Evolutionary conservation across 2,113 vertebrate species (phyloP).

Genomic region (Eleginops maclovinus): DNA sequence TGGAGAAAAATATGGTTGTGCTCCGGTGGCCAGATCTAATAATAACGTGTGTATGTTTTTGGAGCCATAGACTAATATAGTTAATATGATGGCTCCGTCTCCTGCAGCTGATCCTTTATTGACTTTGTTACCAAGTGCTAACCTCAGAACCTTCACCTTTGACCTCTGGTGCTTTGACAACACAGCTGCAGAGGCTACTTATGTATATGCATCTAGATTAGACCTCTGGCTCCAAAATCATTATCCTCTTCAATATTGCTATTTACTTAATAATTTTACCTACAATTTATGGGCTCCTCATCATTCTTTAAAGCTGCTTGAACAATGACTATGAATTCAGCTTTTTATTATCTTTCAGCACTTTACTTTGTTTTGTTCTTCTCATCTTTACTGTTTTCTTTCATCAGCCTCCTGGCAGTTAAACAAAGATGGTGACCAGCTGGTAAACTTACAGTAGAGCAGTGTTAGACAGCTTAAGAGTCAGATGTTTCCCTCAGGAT

Average conservation of each 20-base stretch:
- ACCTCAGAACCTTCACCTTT: conserved; percentile 52
- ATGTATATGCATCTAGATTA: conserved; percentile 12
- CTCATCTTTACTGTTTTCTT: not conserved
- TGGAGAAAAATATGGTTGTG: conserved; percentile 14
- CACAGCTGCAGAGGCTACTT: conserved; percentile 51
- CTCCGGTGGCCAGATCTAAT: not conserved
- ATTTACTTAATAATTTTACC: conserved; percentile 13
- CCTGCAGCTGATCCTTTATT: conserved; percentile 66
- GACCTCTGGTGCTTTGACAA: conserved; percentile 38
- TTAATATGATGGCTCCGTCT: conserved; percentile 18
- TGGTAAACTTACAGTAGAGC: not conserved
- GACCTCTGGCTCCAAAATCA: conserved; percentile 51
- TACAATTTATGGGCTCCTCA: not conserved
- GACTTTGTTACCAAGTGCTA: conserved; percentile 42
- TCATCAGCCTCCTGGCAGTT: not conserved
- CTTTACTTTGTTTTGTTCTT: not conserved
- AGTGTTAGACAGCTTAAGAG: not conserved
- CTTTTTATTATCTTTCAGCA: not conserved
- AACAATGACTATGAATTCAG: not conserved
- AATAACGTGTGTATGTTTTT: not conserved
- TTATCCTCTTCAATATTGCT: conserved; percentile 14
- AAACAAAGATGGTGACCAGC: not conserved
- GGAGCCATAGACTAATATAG: conserved; percentile 9
- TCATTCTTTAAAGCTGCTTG: not conserved
- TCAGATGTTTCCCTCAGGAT: not conserved